A percentile compares a stretch with the other conserved stretches of the same genome.
These are phyloP conservation scores for Athalia rosae DNA, from an alignment of 2,888 invertebrate species.

Conservation along the genomic window DNA sequence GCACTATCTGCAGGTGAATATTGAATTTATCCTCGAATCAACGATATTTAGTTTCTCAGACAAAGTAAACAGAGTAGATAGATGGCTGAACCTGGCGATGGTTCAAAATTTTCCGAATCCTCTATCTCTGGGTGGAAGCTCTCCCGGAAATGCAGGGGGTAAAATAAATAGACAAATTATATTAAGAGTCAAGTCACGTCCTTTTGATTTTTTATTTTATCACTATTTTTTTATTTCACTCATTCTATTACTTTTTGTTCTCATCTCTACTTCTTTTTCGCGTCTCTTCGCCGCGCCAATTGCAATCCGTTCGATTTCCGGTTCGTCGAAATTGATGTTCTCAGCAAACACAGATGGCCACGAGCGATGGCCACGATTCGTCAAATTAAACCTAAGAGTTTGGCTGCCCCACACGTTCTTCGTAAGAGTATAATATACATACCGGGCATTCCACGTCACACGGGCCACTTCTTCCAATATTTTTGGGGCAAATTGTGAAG, in stretches of 20 bases:
- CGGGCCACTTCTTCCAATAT: no score
- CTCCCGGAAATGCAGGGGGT: background rate
- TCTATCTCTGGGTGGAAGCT: background rate
- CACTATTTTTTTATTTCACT: background rate
- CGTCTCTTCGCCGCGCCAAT: constrained; percentile 9
- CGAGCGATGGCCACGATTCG: constrained; percentile 33
- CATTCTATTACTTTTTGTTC: background rate
- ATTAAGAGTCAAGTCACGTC: constrained; percentile 8
- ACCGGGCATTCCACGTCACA: no score
- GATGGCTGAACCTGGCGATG: background rate
- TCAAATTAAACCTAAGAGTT: constrained; percentile 34
- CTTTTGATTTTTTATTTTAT: background rate
- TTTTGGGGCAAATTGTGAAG: no score
- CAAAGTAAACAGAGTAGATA: no score
- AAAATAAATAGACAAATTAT: constrained; percentile 1
- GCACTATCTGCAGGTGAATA: background rate
- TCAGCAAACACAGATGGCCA: constrained; percentile 32
- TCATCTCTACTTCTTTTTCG: background rate
- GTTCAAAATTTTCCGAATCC: constrained; percentile 3
- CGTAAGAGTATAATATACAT: background rate
- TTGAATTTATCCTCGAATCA: no score
- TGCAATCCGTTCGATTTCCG: constrained; percentile 15
- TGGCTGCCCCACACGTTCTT: background rate
- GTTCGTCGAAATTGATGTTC: constrained; percentile 29
- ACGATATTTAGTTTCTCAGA: no score